Evolutionary conservation across 2,888 invertebrate genomes (phyloP).

Genomic region (Aleiodes alternator): DNA sequence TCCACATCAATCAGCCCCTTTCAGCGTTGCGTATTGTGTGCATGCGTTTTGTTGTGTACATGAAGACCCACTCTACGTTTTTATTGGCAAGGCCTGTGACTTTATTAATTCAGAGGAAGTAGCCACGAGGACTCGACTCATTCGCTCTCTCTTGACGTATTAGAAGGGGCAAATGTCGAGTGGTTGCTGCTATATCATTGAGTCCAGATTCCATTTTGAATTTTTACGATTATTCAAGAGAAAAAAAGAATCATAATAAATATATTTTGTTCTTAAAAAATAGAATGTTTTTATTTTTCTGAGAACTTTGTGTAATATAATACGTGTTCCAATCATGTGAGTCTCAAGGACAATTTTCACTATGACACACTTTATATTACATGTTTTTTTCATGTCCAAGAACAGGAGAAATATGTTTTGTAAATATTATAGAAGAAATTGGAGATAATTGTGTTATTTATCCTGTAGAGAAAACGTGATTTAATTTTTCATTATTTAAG

Average conservation of each 20-base stretch:
- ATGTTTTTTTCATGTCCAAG: constrained; percentile 44
- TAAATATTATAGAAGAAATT: constrained; percentile 2
- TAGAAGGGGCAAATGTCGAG: constrained; percentile 3
- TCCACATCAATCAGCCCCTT: constrained; percentile 24
- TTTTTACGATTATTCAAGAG: neutral
- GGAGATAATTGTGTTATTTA: neutral
- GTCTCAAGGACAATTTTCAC: constrained; percentile 55
- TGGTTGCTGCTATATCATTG: constrained; percentile 6
- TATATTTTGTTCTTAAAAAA: neutral
- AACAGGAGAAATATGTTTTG: constrained; percentile 36
- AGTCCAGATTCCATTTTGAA: constrained; percentile 4
- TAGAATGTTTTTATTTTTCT: neutral
- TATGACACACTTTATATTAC: constrained; percentile 39
- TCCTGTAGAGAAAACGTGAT: no score
- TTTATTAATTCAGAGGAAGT: constrained; percentile 59
- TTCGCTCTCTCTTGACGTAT: constrained; percentile 1
- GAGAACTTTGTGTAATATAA: neutral
- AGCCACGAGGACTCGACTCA: constrained; percentile 24
- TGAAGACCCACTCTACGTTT: constrained; percentile 34
- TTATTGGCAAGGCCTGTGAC: constrained; percentile 54
- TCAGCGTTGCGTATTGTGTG: constrained; percentile 16
- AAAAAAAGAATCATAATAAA: no score
- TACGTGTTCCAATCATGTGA: constrained; percentile 42
- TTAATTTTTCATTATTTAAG: no score
- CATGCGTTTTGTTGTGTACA: constrained; percentile 5